These are phyloP conservation scores for Oenanthe melanoleuca DNA, from an alignment of 2,113 vertebrate genomes.

Conservation along the genomic window DNA sequence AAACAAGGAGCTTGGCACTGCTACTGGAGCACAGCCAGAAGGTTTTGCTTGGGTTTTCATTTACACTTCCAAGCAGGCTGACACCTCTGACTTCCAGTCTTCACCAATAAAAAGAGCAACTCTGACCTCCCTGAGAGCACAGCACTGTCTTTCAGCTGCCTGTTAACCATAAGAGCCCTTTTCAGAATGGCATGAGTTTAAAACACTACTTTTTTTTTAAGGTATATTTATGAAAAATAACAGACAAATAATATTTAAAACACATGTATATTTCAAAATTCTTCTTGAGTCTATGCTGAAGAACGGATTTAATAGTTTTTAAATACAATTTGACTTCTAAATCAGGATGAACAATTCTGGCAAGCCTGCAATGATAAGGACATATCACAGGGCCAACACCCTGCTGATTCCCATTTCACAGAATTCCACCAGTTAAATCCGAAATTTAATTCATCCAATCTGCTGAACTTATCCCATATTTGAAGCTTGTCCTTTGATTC, in stretches of 20 bases:
- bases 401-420: background rate
- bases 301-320: background rate
- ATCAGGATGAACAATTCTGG: background rate
- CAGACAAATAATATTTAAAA: background rate
- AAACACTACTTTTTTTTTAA: background rate
- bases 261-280: background rate
- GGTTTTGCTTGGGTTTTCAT: background rate
- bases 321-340: background rate
- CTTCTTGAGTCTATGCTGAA: background rate
- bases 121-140: background rate
- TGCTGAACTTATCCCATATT: background rate
- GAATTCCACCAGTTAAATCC: background rate
- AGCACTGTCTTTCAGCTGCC: background rate
- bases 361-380: background rate
- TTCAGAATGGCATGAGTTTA: background rate
- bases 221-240: background rate
- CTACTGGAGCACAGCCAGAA: background rate
- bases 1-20: background rate
- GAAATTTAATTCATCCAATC: background rate
- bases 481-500: background rate
- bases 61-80: constrained; percentile 29
- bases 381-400: background rate
- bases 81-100: background rate
- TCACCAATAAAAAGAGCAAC: constrained; percentile 24
- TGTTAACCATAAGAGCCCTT: background rate